Evolutionary conservation across 2,888 invertebrate species (phyloP).

Genomic region (Lasioglossum malachurum): DNA sequence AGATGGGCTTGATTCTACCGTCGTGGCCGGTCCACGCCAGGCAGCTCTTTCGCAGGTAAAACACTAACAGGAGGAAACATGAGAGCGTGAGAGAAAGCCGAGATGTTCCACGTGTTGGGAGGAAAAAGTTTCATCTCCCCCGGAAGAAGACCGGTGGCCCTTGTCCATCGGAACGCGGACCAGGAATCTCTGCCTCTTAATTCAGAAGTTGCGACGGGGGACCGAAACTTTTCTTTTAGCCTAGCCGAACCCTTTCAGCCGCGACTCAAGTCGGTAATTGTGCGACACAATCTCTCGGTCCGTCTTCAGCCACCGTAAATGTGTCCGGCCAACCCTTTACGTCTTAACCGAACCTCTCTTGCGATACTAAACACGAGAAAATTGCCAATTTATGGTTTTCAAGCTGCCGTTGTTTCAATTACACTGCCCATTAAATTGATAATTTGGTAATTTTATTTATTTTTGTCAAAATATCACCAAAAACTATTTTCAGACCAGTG

Average conservation of each 20-base stretch:
- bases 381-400: not conserved
- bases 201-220: conserved; percentile 3
- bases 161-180: not conserved
- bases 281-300: not conserved
- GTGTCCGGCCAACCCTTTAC: not conserved
- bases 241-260: not conserved
- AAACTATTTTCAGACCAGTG: too few species aligned
- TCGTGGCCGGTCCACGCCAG: conserved; percentile 55
- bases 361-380: not conserved
- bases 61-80: not conserved
- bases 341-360: not conserved
- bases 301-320: not conserved
- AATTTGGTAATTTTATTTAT: not conserved
- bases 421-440: not conserved
- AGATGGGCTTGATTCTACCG: conserved; percentile 75
- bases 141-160: not conserved
- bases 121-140: not conserved
- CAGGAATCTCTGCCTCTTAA: not conserved
- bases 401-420: not conserved
- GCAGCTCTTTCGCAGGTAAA: conserved; percentile 40
- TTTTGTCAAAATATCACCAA: not conserved
- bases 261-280: not conserved
- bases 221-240: not conserved
- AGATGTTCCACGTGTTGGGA: not conserved
- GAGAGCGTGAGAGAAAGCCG: not conserved